Evolutionary conservation across 2,113 vertebrate species (phyloP), one percentile per base, ranked within the genome.

Genomic region (Crotophaga sulcirostris): DNA sequence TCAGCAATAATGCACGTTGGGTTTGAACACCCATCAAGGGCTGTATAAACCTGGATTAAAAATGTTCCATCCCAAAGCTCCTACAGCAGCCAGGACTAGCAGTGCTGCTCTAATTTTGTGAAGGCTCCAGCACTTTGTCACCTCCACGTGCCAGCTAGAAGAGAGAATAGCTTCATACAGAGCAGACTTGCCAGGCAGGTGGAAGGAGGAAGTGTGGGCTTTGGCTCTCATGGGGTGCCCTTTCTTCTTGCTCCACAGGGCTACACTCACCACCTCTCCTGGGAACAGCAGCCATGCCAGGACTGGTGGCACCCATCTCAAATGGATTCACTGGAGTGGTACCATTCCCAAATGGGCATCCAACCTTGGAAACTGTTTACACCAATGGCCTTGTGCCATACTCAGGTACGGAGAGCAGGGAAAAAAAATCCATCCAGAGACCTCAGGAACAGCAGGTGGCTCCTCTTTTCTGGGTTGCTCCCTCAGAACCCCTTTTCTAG

Each of bases 221-320:
- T 56, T 54, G 38, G 3, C 63, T 88, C 34, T 81, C 16, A 89
- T 9, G 36, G 52, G 21, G 3, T 88, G 18, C 91, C 49, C 80
- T 67, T 38, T 82, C 49, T 77, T 23, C 34, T 17, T 5, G 14
- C 56, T 70, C 96, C 52, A 7, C 98, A 99, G 99, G 99, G 81
- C 98, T 99, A 78, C 99, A 99, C 91, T 99, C 99, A 9, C 99
- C 99, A 12, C 99, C 99, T 51, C 98, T 99, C 93, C 98, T 99
- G 84, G 98, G 99, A 94, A 99, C 99, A 34, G 98, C 99, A 1
- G 97, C 98, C 3, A 93, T 99, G 88, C 99, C 99, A 1, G 99
- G 99, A 93, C 98, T 99, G 26, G 98, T 99, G 91, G 98, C 99
- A 4, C 99, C 99, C 75, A 98, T 99, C 69, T 98, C 99, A 96